Evolutionary conservation across 2,888 invertebrate species (phyloP).

Genomic region (Heliothis peltigera): DNA sequence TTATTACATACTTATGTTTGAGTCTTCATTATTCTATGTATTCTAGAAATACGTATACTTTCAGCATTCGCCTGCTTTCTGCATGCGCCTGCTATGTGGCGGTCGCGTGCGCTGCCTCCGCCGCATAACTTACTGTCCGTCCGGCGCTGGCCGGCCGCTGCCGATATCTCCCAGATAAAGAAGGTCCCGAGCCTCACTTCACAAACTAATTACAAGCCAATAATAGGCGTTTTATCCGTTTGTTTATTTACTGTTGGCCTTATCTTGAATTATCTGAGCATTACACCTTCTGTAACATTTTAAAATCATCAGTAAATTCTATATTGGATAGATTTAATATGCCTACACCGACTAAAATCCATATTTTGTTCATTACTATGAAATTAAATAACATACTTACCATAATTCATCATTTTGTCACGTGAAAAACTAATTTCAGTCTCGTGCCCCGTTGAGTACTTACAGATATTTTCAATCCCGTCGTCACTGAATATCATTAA

Average conservation of each 20-base stretch:
- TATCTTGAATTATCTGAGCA: too few relatives aligned
- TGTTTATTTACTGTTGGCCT: background rate
- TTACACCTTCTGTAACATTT: too few relatives aligned
- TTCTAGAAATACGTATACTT: background rate
- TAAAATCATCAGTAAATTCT: too few relatives aligned
- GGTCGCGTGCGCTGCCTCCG: slow-evolving; percentile 16
- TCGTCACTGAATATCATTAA: background rate
- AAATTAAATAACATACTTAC: too few relatives aligned
- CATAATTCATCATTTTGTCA: too few relatives aligned
- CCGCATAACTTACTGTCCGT: slow-evolving; percentile 43
- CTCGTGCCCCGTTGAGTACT: background rate
- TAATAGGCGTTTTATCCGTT: slow-evolving; percentile 3
- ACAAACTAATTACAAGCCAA: slow-evolving; percentile 28
- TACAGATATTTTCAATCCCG: background rate
- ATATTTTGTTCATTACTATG: too few relatives aligned
- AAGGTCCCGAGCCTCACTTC: slow-evolving; percentile 19
- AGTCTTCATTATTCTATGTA: background rate
- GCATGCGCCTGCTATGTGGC: background rate
- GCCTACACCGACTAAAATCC: too few relatives aligned
- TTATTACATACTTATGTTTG: too few relatives aligned
- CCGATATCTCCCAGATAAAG: slow-evolving; percentile 40
- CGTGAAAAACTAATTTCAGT: too few relatives aligned
- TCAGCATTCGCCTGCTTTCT: slow-evolving; percentile 16
- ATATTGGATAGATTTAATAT: too few relatives aligned
- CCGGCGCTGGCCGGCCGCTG: slow-evolving; percentile 20